Evolutionary conservation across 2,888 invertebrate species (phyloP), one percentile per base, ranked within the genome.

Genomic region (Shargacucullia verbasci): DNA sequence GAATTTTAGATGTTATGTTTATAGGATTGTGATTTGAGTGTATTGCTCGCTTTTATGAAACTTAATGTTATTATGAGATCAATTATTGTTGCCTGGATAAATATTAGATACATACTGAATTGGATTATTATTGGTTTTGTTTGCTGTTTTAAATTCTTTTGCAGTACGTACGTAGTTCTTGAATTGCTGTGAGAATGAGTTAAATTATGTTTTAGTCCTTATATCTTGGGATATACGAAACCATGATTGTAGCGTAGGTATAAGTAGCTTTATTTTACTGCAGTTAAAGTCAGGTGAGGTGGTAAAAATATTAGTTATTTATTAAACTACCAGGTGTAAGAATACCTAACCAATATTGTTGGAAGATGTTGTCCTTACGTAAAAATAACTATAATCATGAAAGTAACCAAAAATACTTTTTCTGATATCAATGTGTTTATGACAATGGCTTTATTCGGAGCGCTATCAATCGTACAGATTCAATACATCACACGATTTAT

Each of bases 401-500:
- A 56, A 33, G 48, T 56, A 29, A 40, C 48, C 38, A 41, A 44
- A 53, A 31, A 43, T 41, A 67, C 15, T 63, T 63, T 69, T 13
- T n/a, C 8, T 35, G 46, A 63, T 46, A 70, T 11, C 14, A 38
- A 66, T 47, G 14, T 59, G 55, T 68, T 59, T 64, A 61, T 69
- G 59, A 72, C 56, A 65, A 65, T 44, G 55, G 45, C 44, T 55
- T 63, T 62, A 56, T 62, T 31, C 50, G 39, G 53, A 60, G 57
- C 49, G 49, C 66, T 50, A 78, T 78, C 74, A 80, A 81, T 81
- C 74, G 62, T 57, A 54, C 46, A 65, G 61, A 73, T 71, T 70
- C 76, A 71, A 80, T 80, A 78, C 73, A 82, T 83, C 79, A 79
- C 70, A 68, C 69, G 77, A 82, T 83, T 82, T 84, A 78, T 80